Conservation (phyloP, 2,113 vertebrate species). For the Galbula dea region DNA sequence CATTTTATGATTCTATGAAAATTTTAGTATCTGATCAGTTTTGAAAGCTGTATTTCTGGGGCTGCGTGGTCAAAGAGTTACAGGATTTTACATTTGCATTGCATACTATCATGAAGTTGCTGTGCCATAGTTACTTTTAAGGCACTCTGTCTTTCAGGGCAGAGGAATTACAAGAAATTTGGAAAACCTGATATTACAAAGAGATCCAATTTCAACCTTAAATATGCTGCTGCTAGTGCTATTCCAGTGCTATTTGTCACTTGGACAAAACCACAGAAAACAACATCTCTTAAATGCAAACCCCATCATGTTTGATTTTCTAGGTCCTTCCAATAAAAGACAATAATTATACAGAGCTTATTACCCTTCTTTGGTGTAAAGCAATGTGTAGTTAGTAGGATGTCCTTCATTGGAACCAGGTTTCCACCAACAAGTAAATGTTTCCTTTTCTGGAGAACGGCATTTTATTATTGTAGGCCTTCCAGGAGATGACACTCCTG, state of each 20-base stretch:
- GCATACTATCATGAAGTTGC: background rate
- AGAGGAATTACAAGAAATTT: background rate
- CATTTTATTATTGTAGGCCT: slow-evolving; percentile 58
- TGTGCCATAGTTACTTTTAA: background rate
- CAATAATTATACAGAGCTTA: background rate
- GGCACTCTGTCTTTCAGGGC: background rate
- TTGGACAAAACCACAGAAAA: background rate
- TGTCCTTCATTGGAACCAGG: slow-evolving; percentile 19
- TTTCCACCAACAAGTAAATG: slow-evolving; percentile 65
- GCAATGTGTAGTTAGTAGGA: slow-evolving; percentile 33
- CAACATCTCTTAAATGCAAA: background rate
- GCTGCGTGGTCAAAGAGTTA: background rate
- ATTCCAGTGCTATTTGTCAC: background rate
- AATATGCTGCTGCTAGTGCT: background rate
- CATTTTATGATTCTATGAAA: background rate
- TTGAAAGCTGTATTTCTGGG: background rate
- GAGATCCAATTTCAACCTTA: background rate
- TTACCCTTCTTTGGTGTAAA: slow-evolving; percentile 66
- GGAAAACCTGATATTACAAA: background rate
- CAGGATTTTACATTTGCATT: background rate
- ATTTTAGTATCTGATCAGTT: background rate
- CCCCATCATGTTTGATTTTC: background rate
- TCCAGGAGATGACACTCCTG: slow-evolving; percentile 27
- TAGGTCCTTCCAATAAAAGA: background rate
- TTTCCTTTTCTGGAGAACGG: slow-evolving; percentile 64